Conservation (phyloP, 2,888 invertebrate genomes). For the Apamea monoglypha region DNA sequence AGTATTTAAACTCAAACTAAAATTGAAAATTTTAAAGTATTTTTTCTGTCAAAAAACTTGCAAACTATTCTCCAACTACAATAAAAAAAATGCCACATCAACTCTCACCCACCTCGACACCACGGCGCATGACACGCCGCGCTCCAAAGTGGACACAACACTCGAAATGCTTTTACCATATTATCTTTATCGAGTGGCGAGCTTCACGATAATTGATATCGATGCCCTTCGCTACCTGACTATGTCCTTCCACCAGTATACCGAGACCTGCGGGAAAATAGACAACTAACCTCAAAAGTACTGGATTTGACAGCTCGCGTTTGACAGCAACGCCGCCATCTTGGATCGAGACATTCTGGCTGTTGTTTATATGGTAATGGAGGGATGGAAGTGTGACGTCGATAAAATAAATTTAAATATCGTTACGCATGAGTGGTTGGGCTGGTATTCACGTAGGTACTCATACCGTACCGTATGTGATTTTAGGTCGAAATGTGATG, state of each 20-base stretch:
- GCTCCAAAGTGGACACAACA: slow-evolving; percentile 52
- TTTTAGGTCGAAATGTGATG: slow-evolving; percentile 16
- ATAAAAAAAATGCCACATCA: slow-evolving; percentile 51
- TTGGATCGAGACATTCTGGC: slow-evolving; percentile 29
- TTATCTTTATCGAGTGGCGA: slow-evolving; percentile 67
- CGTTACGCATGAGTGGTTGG: slow-evolving; percentile 33
- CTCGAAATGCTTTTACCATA: slow-evolving; percentile 70
- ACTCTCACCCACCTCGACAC: background rate
- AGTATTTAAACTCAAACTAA: background rate
- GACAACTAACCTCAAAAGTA: background rate
- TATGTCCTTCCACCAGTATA: slow-evolving; percentile 8
- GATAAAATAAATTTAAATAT: slow-evolving; percentile 60
- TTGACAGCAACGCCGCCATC: slow-evolving; percentile 25
- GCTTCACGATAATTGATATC: slow-evolving; percentile 56
- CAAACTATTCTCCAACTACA: background rate
- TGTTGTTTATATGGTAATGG: slow-evolving; percentile 43
- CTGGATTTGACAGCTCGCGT: background rate
- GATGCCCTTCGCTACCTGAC: slow-evolving; percentile 55
- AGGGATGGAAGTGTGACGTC: slow-evolving; percentile 44
- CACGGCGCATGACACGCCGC: slow-evolving; percentile 9
- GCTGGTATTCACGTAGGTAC: slow-evolving; percentile 11
- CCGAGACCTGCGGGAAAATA: slow-evolving; percentile 9
- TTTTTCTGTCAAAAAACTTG: background rate
- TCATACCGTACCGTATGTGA: slow-evolving; percentile 1
- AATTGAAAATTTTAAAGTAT: background rate